A percentile compares a stretch with the other conserved stretches of the same genome.
Conservation (phyloP, 2,888 invertebrate genomes). For the Mimumesa dahlbomi region DNA sequence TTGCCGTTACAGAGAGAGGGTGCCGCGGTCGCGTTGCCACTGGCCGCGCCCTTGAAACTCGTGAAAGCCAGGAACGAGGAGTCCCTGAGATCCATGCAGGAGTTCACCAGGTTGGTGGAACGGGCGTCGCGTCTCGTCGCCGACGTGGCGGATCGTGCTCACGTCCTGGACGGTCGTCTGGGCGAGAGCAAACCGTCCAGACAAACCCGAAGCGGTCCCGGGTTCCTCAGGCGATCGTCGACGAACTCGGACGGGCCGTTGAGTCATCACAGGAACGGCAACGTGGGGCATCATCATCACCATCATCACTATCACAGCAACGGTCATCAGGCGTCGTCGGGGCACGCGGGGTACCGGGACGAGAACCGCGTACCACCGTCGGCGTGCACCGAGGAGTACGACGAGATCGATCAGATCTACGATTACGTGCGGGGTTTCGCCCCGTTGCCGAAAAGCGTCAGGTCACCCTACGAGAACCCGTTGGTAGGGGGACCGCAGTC, state of each 20-base stretch:
- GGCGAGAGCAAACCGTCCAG: constrained; percentile 82
- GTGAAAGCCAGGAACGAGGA: constrained; percentile 92
- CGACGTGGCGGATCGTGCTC: constrained; percentile 90
- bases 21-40: constrained; percentile 89
- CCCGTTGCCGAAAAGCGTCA: constrained; percentile 91
- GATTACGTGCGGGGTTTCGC: constrained; percentile 97
- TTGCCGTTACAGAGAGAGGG: constrained; percentile 90
- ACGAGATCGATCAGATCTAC: constrained; percentile 98
- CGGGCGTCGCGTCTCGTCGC: constrained; percentile 88
- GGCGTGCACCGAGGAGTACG: constrained; percentile 89
- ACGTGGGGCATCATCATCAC: constrained; percentile 80
- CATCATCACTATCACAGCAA: constrained; percentile 81
- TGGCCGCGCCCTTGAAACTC: constrained; percentile 92
- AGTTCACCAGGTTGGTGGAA: constrained; percentile 89
- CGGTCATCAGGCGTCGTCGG: constrained; percentile 78
- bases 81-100: constrained; percentile 84
- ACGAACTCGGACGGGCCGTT: constrained; percentile 85
- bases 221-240: constrained; percentile 86
- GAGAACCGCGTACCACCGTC: constrained; percentile 83
- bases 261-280: constrained; percentile 81
- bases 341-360: constrained; percentile 83
- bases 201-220: constrained; percentile 70
- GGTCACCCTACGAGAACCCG: constrained; percentile 83
- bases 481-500: constrained; percentile 62
- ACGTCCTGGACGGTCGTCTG: constrained; percentile 90